Evolutionary conservation across 2,888 invertebrate genomes (phyloP).

Genomic region (Tipula lateralis): DNA sequence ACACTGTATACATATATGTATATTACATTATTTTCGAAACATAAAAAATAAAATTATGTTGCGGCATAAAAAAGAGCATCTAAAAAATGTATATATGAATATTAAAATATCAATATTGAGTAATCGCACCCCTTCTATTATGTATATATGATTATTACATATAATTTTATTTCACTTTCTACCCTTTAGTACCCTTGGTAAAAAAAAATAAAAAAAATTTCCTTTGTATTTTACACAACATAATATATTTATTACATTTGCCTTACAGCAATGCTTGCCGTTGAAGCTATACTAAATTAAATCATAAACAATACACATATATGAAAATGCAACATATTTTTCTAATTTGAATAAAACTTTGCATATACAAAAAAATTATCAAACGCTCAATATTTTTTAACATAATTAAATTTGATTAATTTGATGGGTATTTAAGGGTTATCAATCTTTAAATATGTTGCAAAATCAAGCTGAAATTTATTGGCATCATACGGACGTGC

Average conservation of each 20-base stretch:
- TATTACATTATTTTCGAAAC: not conserved
- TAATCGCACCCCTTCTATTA: conserved; percentile 19
- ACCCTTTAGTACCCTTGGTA: not conserved
- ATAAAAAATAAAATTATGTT: not conserved
- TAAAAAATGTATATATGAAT: not conserved
- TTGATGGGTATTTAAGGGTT: conserved; percentile 24
- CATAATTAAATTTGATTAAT: conserved; percentile 11
- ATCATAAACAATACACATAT: not conserved
- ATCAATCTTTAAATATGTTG: not conserved
- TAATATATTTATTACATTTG: conserved; percentile 24
- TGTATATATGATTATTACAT: conserved; percentile 14
- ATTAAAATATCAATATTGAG: conserved; percentile 24
- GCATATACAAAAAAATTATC: not conserved
- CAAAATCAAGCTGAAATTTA: not conserved
- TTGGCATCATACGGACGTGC: not conserved
- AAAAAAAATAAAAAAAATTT: not conserved
- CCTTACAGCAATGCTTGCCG: not conserved
- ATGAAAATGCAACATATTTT: conserved; percentile 13
- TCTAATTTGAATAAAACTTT: not conserved
- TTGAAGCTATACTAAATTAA: not conserved
- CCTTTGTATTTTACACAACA: not conserved
- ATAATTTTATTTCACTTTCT: conserved; percentile 19
- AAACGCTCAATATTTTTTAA: not conserved
- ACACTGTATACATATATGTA: not conserved
- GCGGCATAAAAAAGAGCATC: conserved; percentile 19